Evolutionary conservation across 2,888 invertebrate species (phyloP).

Genomic region (Phanerotoma sp.): DNA sequence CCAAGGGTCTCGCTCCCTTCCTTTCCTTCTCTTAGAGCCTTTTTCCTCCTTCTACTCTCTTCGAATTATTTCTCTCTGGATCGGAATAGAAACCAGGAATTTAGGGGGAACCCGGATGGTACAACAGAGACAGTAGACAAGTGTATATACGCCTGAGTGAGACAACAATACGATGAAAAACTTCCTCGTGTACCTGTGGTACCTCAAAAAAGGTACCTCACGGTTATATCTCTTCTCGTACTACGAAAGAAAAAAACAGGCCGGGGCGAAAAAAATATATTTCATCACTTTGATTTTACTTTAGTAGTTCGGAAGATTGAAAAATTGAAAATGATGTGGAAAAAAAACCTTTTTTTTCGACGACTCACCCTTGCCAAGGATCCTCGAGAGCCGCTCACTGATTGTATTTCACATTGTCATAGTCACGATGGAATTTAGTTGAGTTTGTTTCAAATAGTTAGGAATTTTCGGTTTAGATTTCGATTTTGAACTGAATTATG

Average conservation of each 20-base stretch:
- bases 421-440: constrained; percentile 7
- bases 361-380: constrained; percentile 13
- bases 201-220: constrained; percentile 14
- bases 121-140: constrained; percentile 22
- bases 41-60: constrained; percentile 6
- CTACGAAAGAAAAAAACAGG: constrained; percentile 22
- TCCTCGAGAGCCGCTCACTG: background rate
- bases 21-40: constrained; percentile 4
- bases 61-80: constrained; percentile 24
- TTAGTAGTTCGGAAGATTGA: constrained; percentile 7
- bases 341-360: constrained; percentile 25
- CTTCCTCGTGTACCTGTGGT: constrained; percentile 20
- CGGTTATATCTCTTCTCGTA: constrained; percentile 3
- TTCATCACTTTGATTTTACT: constrained; percentile 29
- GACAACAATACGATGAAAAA: constrained; percentile 36
- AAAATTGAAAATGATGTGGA: constrained; percentile 19
- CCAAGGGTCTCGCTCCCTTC: too few relatives aligned
- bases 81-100: constrained; percentile 51
- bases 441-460: background rate
- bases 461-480: background rate
- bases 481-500: background rate
- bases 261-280: constrained; percentile 29
- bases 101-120: constrained; percentile 33
- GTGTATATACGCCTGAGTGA: constrained; percentile 25
- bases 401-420: constrained; percentile 7